These are phyloP conservation scores for Chloropsis hardwickii DNA, from an alignment of 2,113 vertebrate genomes.

Conservation along the genomic window DNA sequence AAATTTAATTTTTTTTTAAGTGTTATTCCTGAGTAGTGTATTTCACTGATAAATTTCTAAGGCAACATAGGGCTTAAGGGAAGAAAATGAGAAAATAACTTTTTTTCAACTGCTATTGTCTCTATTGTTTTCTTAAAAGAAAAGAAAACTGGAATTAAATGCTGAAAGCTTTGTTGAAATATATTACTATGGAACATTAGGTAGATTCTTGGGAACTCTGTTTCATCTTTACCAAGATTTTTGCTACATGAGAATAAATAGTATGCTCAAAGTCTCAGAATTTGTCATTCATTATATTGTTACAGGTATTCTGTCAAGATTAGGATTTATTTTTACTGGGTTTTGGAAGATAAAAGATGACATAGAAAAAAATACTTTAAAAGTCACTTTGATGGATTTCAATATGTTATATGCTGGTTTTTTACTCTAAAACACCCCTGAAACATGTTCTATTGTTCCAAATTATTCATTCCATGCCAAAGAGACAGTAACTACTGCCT, in stretches of 20 bases:
- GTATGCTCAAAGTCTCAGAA: not conserved
- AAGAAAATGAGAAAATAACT: not conserved
- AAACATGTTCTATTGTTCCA: not conserved
- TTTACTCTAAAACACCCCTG: not conserved
- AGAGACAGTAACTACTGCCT: not conserved
- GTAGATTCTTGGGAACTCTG: not conserved
- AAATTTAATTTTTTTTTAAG: not conserved
- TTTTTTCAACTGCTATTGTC: not conserved
- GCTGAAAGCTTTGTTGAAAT: not conserved
- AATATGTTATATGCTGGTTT: not conserved
- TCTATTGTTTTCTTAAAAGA: not conserved
- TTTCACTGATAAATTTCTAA: not conserved
- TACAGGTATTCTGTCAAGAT: not conserved
- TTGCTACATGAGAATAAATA: not conserved
- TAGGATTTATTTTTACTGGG: not conserved
- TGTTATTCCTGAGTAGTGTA: not conserved
- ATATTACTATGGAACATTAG: not conserved
- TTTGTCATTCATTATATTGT: not conserved
- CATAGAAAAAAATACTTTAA: not conserved
- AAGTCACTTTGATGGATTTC: not conserved
- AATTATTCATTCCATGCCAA: not conserved
- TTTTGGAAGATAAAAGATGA: not conserved
- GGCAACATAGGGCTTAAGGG: not conserved
- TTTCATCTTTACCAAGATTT: not conserved
- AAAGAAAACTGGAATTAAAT: not conserved